Percentiles rank a stretch among this genome's conserved stretches.
Evolutionary conservation across 2,888 invertebrate genomes (phyloP).

Genomic region (Iselma pallidipennis): DNA sequence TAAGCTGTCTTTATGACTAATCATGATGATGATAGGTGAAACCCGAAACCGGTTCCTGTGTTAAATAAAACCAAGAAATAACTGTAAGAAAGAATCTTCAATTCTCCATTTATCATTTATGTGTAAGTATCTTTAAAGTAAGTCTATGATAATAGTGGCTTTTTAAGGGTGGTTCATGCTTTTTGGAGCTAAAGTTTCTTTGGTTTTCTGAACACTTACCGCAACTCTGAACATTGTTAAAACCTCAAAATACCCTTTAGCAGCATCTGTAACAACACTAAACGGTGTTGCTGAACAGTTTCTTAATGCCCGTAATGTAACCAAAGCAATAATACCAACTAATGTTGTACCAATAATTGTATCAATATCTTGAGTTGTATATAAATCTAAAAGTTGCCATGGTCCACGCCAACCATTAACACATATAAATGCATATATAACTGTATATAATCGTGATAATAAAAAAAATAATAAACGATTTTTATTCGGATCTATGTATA

Average conservation of each 20-base stretch:
- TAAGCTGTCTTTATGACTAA: too few species aligned
- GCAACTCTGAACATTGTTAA: constrained; percentile 81
- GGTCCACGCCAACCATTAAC: constrained; percentile 88
- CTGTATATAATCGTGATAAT: constrained; percentile 74
- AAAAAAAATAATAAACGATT: constrained; percentile 71
- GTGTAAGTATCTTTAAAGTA: too few species aligned
- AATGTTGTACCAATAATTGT: constrained; percentile 67
- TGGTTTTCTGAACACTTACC: constrained; percentile 70
- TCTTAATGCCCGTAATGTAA: constrained; percentile 70
- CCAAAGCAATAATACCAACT: constrained; percentile 69
- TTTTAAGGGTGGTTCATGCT: not conserved
- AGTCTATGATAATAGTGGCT: too few species aligned
- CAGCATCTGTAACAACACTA: constrained; percentile 73
- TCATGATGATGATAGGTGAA: too few species aligned
- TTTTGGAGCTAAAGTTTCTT: not conserved
- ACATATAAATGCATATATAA: constrained; percentile 75
- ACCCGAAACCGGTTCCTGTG: too few species aligned
- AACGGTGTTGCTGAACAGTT: constrained; percentile 85
- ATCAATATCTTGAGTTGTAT: constrained; percentile 63
- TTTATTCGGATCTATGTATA: constrained; percentile 68
- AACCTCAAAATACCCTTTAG: constrained; percentile 79
- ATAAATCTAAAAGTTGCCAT: constrained; percentile 76
- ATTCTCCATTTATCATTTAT: too few species aligned
- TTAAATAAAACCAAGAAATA: too few species aligned
- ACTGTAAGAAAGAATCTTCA: too few species aligned